Base-by-base conservation (phyloP, 1,140 invertebrate species). In the Stenopsyche tienmushanensis region DNA sequence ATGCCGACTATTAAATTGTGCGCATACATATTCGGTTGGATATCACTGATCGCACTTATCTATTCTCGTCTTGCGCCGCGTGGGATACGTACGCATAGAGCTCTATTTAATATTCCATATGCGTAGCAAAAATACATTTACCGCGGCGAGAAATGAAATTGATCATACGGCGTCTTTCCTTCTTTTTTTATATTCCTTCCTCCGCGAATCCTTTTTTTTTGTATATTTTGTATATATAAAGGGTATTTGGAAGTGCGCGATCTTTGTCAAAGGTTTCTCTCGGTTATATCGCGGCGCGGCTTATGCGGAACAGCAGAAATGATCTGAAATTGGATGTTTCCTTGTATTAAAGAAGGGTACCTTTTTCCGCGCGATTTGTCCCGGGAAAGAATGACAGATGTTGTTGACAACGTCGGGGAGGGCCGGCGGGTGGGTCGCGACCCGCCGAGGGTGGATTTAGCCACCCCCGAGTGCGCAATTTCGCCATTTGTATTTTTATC, bases 361-460 rank as follows among this genome's bases (percentile, higher is more conserved):
- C 57, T 47, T 60, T 60, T 60, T 60, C 42, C 41, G 57, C 23
- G 57, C 57, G 42, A 60, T 60, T 60, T 47, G 57, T 23, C 24
- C 24, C 29, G 10, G 26, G 57, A 47, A 47, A 60, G 42, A 44
- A 60, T 60, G 57, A 60, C 44, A 60, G 57, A 60, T 60, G 57
- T 60, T 60, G 57, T 60, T 60, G 57, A 60, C 57, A 60, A 60
- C 57, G 42, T 53, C 50, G 50, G 29, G 5, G 29, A 34, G 29
- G 13, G 5, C 29, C 29, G 24, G 54, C 17, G 50, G 24, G 24
- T 25, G 50, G 21, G 24, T 23, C 20, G 25, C 8, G 50, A 10
- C 50, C 9, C 23, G 50, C 21, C 9, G 13, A 21, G 50, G 2
- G 7, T 21, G 13, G 8, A 8, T 5, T 21, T 39, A 39, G 15